Conservation (phyloP, 1,140 invertebrate species). For the Anastatus disparis region DNA sequence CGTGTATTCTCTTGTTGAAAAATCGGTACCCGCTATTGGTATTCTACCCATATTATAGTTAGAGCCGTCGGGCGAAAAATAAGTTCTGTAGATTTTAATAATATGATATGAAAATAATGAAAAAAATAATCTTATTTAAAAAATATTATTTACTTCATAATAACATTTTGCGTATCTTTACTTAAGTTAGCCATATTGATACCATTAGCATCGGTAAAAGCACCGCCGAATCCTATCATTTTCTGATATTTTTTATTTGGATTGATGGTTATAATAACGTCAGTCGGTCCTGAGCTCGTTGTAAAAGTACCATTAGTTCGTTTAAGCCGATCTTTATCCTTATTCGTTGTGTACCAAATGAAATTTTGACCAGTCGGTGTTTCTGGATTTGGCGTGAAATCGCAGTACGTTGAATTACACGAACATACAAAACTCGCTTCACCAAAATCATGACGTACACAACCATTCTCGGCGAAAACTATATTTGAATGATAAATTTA, state of each 20-base stretch:
- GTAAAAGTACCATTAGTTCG: constrained; percentile 43
- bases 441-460: constrained; percentile 60
- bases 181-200: constrained; percentile 77
- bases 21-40: constrained; percentile 78
- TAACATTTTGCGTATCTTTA: constrained; percentile 65
- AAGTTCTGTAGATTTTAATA: constrained; percentile 50
- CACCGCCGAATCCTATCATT: constrained; percentile 86
- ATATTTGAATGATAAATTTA: too few species aligned
- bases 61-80: constrained; percentile 66
- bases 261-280: constrained; percentile 26
- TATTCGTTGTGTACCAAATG: constrained; percentile 70
- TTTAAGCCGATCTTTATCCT: constrained; percentile 66
- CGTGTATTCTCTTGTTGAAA: constrained; percentile 76
- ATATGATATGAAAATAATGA: neutral
- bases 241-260: constrained; percentile 65
- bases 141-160: constrained; percentile 51
- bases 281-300: constrained; percentile 40
- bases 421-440: constrained; percentile 78
- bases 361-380: constrained; percentile 61
- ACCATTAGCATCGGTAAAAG: constrained; percentile 85
- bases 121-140: constrained; percentile 65
- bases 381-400: constrained; percentile 69
- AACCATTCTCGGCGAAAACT: too few species aligned
- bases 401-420: constrained; percentile 86
- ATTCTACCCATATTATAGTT: constrained; percentile 72